Evolutionary conservation across 1,140 invertebrate genomes (phyloP).

Genomic region (Brachionus plicatilis): DNA sequence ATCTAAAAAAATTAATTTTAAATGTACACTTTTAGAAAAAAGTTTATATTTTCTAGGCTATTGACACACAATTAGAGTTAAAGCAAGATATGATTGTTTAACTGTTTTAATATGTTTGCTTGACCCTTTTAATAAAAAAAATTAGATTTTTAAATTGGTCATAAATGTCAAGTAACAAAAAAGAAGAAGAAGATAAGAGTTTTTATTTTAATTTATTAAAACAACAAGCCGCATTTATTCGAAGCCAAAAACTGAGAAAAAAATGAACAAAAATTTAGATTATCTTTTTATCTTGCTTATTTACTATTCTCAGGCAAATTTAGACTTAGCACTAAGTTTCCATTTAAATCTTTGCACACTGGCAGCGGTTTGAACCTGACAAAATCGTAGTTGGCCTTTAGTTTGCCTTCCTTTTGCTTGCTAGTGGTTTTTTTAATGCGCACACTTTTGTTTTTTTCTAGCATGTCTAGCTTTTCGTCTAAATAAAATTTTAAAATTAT

Average conservation of each 20-base stretch:
- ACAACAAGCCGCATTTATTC: neutral
- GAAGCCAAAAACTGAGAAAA: neutral
- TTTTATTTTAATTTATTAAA: neutral
- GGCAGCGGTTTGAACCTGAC: neutral
- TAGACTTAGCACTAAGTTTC: slow-evolving; percentile 10
- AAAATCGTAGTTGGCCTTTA: neutral
- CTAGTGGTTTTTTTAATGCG: neutral
- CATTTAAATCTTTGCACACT: slow-evolving; percentile 26
- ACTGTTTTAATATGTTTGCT: slow-evolving; percentile 7
- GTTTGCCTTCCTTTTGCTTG: neutral
- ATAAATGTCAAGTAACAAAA: neutral
- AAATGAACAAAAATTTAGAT: neutral
- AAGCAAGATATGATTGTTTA: neutral
- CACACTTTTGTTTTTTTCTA: neutral
- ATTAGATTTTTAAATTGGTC: neutral
- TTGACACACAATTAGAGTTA: neutral
- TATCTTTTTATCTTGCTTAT: neutral
- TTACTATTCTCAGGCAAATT: neutral
- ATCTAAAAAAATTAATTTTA: neutral
- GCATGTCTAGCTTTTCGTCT: neutral
- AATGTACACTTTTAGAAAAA: neutral
- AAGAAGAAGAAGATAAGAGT: neutral
- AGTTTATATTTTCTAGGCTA: neutral
- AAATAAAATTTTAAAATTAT: neutral
- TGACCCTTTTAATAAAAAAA: neutral